Base-by-base conservation (phyloP, 1,140 invertebrate species). In the Drosophila malerkotliana region DNA sequence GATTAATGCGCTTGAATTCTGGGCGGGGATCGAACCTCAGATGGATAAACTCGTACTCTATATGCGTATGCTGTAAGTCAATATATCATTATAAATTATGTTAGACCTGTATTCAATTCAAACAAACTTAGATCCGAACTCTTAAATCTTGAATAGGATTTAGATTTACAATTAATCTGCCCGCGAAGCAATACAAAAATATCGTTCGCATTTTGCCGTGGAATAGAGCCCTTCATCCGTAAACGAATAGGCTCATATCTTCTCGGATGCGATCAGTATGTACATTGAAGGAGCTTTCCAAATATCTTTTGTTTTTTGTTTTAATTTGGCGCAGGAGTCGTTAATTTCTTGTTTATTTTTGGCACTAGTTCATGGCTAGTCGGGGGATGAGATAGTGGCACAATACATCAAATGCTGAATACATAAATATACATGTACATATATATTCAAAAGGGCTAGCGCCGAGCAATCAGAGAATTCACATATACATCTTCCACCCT, bases 101-200 rank as follows among this genome's bases (percentile, higher is more conserved):
- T 75, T 75, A 58, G 61, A 74, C 72, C 71, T 74, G 72, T 74
- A 66, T 75, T 75, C 48, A 66, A 52, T 64, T 75, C 32, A 74
- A 74, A 64, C 72, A 45, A 75, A 66, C 54, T 75, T 75, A 75
- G 53, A 74, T 48, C 14, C 68, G 37, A 73, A 74, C 58, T 62
- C 58, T 63, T 74, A 74, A 73, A 52, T 52, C 63, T 75, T 68
- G 54, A 68, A 60, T 56, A 51, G 32, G 51, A 44, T 49, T 55
- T 72, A 37, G 30, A 75, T 62, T 63, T 75, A 80, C 49, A 74
- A 69, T 82, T 80, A 85, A 41, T 79, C 64, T 47, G 69, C 69
- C 78, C 62, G 47, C 59, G 77, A 73, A 77, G 71, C 48, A 73
- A 87, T 84, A 84, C 62, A 84, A 87, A 85, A 87, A 85, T 87